Base-by-base conservation (phyloP, 2,888 invertebrate genomes). In the Diogma glabrata region DNA sequence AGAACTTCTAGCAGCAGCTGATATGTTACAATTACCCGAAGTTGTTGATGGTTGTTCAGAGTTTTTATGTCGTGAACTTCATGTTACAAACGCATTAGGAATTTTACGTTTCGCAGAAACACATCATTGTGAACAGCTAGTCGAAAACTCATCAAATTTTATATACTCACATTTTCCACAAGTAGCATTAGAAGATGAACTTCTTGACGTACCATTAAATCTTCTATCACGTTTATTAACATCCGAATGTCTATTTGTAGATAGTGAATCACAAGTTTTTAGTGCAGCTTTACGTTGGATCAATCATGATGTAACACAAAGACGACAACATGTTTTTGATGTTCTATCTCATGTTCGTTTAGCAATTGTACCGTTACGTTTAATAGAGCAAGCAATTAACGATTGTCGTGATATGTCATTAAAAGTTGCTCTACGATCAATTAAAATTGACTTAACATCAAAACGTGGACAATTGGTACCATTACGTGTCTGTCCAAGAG, bases 51-150 rank as follows among this genome's bases (percentile, higher is more conserved):
- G 85, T 7, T 93, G 93, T 67, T 85, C 88, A 53, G 82, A 85
- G 63, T 93, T 86, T 68, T 74, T 94, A 50, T 83, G 84, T 60
- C 79, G 84, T 59, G 89, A 92, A 71, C 72, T 94, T 52, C 86
- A 91, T 70, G 81, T 84, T 47, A 81, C 87, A 30, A 94, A 94
- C 75, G 88, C 88, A 53, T 76, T 94, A 63, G 93, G 93, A 64
- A 88, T 87, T 70, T 84, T 85, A 67, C 84, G 89, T 67, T 92
- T 93, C 77, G 90, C 92, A 53, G 90, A 91, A 68, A 83, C 84
- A 51, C 90, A 92, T 71, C 86, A 87, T 67, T 87, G 87, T 67
- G 74, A 77, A 60, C 82, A 84, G 60, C 74, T 94, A 61, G 79
- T 83, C 60, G 80, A 81, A 60, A 82, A 82, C 63, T 83, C 91